Evolutionary conservation across 2,888 invertebrate species (phyloP).

Genomic region (Polyploca ridens): DNA sequence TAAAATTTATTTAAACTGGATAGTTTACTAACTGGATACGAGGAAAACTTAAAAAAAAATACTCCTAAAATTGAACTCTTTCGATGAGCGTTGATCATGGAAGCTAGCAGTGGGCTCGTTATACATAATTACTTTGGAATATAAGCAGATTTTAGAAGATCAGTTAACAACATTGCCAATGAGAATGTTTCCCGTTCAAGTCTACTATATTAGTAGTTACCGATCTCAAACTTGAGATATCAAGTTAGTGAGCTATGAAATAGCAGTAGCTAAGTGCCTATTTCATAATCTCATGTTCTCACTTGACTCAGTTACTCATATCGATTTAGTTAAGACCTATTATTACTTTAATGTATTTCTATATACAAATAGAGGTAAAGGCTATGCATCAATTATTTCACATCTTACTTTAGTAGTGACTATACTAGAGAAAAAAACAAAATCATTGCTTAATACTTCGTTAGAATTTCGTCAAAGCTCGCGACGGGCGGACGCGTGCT

Average conservation of each 20-base stretch:
- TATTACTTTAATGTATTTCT: neutral
- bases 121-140: constrained; percentile 15
- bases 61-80: too few species aligned
- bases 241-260: constrained; percentile 3
- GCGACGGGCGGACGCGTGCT: too few species aligned
- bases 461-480: too few species aligned
- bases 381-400: too few species aligned
- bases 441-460: too few species aligned
- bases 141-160: constrained; percentile 43
- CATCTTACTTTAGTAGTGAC: too few species aligned
- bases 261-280: neutral
- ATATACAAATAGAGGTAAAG: too few species aligned
- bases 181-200: constrained; percentile 27
- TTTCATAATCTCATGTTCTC: neutral
- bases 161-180: constrained; percentile 41
- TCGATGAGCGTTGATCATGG: neutral
- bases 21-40: too few species aligned
- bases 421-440: too few species aligned
- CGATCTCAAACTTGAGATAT: neutral
- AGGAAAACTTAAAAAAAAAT: too few species aligned
- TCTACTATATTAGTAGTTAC: constrained; percentile 10
- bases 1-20: too few species aligned
- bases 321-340: too few species aligned
- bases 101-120: neutral
- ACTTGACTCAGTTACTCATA: neutral